Base-by-base conservation (phyloP, 2,888 invertebrate genomes). In the Agrotis puta region DNA sequence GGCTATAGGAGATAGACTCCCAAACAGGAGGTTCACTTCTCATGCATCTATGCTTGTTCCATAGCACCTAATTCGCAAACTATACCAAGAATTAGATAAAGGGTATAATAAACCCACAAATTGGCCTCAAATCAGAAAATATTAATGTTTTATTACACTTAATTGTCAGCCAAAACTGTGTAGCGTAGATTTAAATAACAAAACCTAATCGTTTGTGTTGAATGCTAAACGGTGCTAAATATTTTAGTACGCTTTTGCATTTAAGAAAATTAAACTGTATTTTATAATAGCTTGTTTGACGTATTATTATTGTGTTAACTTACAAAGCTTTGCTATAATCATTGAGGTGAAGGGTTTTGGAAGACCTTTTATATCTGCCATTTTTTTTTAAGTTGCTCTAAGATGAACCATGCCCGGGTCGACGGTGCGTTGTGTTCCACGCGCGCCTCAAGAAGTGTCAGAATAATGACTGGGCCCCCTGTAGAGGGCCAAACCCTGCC, bases 71-170 rank as follows among this genome's bases (percentile, higher is more conserved):
- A 85, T 84, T 85, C 68, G 79, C 57, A 72, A 82, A 84, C 81
- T 69, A 57, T 67, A 69, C 75, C 67, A 77, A 79, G 79, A 72
- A 79, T 74, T 57, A 61, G 76, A 84, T 85, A 86, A 82, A 85
- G 78, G 79, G 77, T 75, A 73, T 75, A 79, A 87, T 87, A 84
- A 77, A 74, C 70, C 71, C 64, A 74, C 77, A 81, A 87, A 84
- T 82, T 83, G 81, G 79, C 74, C 24, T 22, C 39, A 79, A 71
- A 75, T 76, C 53, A 22, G 73, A 77, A 85, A 87, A 87, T 84
- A 77, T 84, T 48, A 82, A 85, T 76, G 75, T 86, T 89, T 90
- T 90, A 90, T 88, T 84, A 72, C 83, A 48, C 73, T 73, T 88
- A 89, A 90, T 88, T 87, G 82, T 79, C 75, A 84, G 77, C 71